phyloP scores from a whole-genome alignment of 2,113 vertebrate genomes.

The Oncorhynchus tshawytscha region DNA sequence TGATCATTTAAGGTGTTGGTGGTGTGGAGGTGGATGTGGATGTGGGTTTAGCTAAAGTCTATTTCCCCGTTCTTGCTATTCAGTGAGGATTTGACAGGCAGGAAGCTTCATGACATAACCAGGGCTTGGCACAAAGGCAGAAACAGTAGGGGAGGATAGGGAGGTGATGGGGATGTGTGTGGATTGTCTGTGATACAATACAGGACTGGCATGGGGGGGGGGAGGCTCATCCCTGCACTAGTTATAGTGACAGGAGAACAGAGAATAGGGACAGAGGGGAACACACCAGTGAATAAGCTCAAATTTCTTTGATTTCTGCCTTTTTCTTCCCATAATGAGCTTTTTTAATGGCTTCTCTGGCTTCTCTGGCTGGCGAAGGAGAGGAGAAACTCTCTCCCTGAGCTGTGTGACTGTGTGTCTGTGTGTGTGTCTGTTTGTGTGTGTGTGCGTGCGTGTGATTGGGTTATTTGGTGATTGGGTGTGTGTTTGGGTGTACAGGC shows the following conservation, averaged over 20 bases:
- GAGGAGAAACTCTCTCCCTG: slow-evolving; percentile 14
- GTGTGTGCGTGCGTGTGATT: not conserved
- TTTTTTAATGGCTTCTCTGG: slow-evolving; percentile 58
- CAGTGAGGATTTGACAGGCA: not conserved
- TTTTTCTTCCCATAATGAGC: slow-evolving; percentile 53
- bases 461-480: too few relatives aligned
- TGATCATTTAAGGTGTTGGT: not conserved
- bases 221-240: not conserved
- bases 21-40: not conserved
- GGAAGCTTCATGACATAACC: not conserved
- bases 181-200: not conserved
- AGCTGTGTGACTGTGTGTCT: slow-evolving; percentile 38
- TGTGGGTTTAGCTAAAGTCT: not conserved
- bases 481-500: not conserved
- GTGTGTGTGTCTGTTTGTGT: slow-evolving; percentile 34
- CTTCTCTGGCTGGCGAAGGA: slow-evolving; percentile 43
- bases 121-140: not conserved
- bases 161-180: not conserved
- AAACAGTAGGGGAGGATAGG: not conserved
- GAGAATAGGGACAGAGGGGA: slow-evolving; percentile 9
- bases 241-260: slow-evolving; percentile 1
- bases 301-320: slow-evolving; percentile 52
- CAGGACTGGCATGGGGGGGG: not conserved
- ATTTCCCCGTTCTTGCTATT: not conserved
- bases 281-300: slow-evolving; percentile 30